These are phyloP conservation scores for Drosophila simulans DNA, from an alignment of 1,140 invertebrate genomes.

Conservation along the genomic window DNA sequence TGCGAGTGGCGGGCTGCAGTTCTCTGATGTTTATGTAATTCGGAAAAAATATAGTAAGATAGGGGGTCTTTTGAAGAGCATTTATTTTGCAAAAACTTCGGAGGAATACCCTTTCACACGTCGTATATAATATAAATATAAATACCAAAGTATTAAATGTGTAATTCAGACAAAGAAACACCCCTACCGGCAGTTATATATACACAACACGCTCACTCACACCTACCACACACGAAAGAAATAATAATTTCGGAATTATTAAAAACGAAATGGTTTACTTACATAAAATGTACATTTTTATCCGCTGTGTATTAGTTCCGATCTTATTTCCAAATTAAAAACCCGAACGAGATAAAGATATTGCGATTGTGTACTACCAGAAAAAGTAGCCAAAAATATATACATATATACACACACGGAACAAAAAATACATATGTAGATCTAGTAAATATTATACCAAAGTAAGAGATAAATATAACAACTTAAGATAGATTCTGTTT, in stretches of 20 bases:
- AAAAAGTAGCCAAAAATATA: conserved; percentile 56
- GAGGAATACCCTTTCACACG: neutral
- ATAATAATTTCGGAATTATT: conserved; percentile 5
- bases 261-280: conserved; percentile 44
- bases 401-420: conserved; percentile 9
- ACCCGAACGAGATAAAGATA: conserved; percentile 41
- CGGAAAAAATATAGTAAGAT: conserved; percentile 7
- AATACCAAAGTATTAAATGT: conserved; percentile 32
- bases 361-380: conserved; percentile 52
- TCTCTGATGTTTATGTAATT: conserved; percentile 6
- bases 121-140: conserved; percentile 22
- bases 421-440: conserved; percentile 26
- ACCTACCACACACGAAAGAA: conserved; percentile 16
- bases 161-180: conserved; percentile 74
- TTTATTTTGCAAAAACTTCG: conserved; percentile 56
- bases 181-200: conserved; percentile 75
- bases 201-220: neutral
- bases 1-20: too few species aligned
- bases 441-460: conserved; percentile 33
- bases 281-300: conserved; percentile 36
- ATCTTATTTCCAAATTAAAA: conserved; percentile 22
- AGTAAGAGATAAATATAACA: conserved; percentile 23
- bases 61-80: conserved; percentile 40
- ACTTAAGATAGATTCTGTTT: conserved; percentile 23
- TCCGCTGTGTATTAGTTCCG: conserved; percentile 11